Base-by-base conservation (phyloP, 2,797 vertebrate species). In the Cichlasoma orientale region DNA sequence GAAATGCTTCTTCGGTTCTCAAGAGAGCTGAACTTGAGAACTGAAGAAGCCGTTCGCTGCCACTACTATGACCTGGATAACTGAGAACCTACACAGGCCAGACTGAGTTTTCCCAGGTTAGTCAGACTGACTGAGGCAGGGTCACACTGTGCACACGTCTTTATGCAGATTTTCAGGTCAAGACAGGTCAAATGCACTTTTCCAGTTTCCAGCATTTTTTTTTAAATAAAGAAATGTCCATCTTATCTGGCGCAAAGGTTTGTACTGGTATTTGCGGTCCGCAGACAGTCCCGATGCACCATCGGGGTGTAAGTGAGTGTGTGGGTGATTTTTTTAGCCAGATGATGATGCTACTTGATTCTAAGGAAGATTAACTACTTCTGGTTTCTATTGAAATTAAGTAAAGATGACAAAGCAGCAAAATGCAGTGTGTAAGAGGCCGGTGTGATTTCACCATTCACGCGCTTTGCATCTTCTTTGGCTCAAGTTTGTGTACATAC, bases 21-120 rank as follows among this genome's bases (percentile, higher is more conserved):
- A 36, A 11, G 36, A 36, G 36, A 36, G 36, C 36, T 36, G 36
- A 36, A 11, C 36, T 36, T 11, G 36, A 36, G 36, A 36, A 3
- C 36, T 36, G 36, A 11, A 36, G 36, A 36, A 36, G 36, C 33
- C 3, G 8, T 10, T 36, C 33, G 33, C 2, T 36, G 33, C 36
- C 3, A 36, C 9, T 11, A 3, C 36, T 36, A 3, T 11, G 36
- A 36, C 36, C 36, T 11, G 36, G 36, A 36, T 11, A 36, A 11
- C 36, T 33, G 7, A 36, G 36, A 36, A 36, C 33, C 33, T 36
- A 10, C 33, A 36, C 33, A 36, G 10, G 8, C 90, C 86, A 82
- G 68, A 80, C 29, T 71, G 18, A 83, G 70, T 58, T 87, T 88
- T 80, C 56, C 69, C 47, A 63, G 53, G 33, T 81, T 68, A 55